Evolutionary conservation across 2,113 vertebrate species (phyloP), one percentile per base, ranked within the genome.

Genomic region (Gnathonemus longibarbis): DNA sequence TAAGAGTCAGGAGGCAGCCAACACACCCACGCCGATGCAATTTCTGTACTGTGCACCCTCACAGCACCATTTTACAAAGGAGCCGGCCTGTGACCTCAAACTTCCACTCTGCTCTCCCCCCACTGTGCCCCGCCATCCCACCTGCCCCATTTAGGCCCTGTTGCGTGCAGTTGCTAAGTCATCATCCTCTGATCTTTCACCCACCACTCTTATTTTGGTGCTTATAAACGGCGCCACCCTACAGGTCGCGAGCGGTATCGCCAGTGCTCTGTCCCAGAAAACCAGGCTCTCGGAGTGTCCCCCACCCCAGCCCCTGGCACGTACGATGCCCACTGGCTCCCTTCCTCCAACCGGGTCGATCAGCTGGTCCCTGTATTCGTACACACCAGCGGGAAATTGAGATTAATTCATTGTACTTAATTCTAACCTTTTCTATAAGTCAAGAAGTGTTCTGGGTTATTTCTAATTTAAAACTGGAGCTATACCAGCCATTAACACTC

Each of bases 381-480:
- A 89, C 88, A 70, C 88, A 88, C 88, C 1, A 91, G 93, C 53
- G 84, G 91, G 92, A 93, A 93, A 92, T 93, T 93, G 92, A 95
- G 94, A 95, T 94, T 92, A 93, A 94, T 94, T 93, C 89, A 91
- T 93, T 93, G 93, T 94, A 93, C 94, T 95, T 95, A 94, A 94
- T 93, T 91, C 90, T 94, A 94, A 95, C 94, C 94, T 95, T 94
- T 93, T 91, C 92, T 91, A 92, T 92, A 93, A 95, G 93, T 94
- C 93, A 94, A 94, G 92, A 89, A 90, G 77, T 89, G 77, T 92
- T 92, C 92, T 58, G 91, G 93, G 91, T 94, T 93, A 94, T 94
- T 94, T 94, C 92, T 95, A 92, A 95, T 95, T 95, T 95, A 93
- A 95, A 95, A 94, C 90, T 92, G 91, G 93, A 95, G 93, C 94